Base-by-base conservation (phyloP, 2,888 invertebrate genomes). In the Andrena trimmerana region DNA sequence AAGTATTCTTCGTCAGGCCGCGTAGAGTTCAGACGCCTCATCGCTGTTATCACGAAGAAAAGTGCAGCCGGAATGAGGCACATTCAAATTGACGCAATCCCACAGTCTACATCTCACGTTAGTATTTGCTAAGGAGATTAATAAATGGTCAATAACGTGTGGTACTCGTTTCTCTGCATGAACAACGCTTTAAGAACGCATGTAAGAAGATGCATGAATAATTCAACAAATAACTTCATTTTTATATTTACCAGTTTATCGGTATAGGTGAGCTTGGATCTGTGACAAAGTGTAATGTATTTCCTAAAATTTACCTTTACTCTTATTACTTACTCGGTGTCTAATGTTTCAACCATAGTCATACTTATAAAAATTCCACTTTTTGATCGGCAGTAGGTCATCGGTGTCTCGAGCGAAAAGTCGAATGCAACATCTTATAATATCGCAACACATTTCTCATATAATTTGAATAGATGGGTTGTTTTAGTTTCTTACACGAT, bases 41-140 rank as follows among this genome's bases (percentile, higher is more conserved):
- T 42, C 42, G 3, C 13, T 42, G 13, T 13, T 42, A 42, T 13
- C 13, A 42, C 1, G 42, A 54, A 31, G 54, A 33, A 33, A 16
- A 54, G 33, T 52, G n/a, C 13, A 33, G 20, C 36, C 7, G n/a
- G 36, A 27, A 2, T 67, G 20, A 29, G 33, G n/a, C 67, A 33
- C 20, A 33, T 67, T 54, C 20, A 31, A 48, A 20, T 13, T 67
- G 24, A 54, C 54, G 24, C 31, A 10, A 24, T 68, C 67, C n/a
- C 52, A 24, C 67, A 31, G 52, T 33, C 67, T n/a, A 52, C 2
- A 67, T 67, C 52, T 27, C 67, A 20, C n/a, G 29, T 67, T 31
- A 52, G 20, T 20, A 31, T 24, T 52, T n/a, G 13, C 6, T 42
- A 31, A 60, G 31, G 31, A 54, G 24, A 54, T 54, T 54, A 24